Conservation (phyloP, 2,113 vertebrate genomes). For the Seriola aureovittata region DNA sequence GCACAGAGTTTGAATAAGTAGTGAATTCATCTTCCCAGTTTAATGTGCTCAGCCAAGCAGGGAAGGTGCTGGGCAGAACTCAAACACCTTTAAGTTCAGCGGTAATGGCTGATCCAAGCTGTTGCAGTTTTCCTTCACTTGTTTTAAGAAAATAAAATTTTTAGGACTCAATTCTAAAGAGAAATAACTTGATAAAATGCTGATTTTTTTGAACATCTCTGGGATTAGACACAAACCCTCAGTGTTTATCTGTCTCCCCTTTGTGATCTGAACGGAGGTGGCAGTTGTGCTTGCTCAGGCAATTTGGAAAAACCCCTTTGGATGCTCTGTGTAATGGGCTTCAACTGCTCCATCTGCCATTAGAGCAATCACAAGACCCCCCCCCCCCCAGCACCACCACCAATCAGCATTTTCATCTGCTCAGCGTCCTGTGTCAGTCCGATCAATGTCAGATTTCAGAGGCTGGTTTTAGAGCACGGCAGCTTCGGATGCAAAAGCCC, state of each 20-base stretch:
- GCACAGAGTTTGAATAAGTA: not conserved
- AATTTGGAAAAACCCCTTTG: slow-evolving; percentile 2
- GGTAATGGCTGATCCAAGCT: not conserved
- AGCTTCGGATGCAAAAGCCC: not conserved
- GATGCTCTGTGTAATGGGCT: slow-evolving; percentile 29
- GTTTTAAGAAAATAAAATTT: not conserved
- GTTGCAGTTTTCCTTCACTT: not conserved
- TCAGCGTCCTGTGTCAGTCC: slow-evolving; percentile 10
- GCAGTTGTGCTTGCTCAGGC: slow-evolving; percentile 52
- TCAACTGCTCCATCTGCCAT: slow-evolving; percentile 44
- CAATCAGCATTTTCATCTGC: slow-evolving; percentile 46
- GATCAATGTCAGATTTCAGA: slow-evolving; percentile 44
- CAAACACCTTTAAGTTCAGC: not conserved
- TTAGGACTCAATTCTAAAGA: no score
- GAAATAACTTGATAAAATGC: no score
- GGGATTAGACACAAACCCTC: not conserved
- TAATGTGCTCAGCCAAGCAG: no score
- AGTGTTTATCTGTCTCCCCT: not conserved
- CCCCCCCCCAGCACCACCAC: not conserved
- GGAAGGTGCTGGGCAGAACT: no score
- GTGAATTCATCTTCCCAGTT: not conserved
- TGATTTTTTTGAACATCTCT: no score
- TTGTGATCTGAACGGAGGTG: not conserved
- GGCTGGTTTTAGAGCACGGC: not conserved
- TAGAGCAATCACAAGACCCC: slow-evolving; percentile 37